Percentiles rank a stretch among this genome's conserved stretches.
phyloP scores from a whole-genome alignment of 1,140 invertebrate genomes.

The Pogonognathellus flavescens region DNA sequence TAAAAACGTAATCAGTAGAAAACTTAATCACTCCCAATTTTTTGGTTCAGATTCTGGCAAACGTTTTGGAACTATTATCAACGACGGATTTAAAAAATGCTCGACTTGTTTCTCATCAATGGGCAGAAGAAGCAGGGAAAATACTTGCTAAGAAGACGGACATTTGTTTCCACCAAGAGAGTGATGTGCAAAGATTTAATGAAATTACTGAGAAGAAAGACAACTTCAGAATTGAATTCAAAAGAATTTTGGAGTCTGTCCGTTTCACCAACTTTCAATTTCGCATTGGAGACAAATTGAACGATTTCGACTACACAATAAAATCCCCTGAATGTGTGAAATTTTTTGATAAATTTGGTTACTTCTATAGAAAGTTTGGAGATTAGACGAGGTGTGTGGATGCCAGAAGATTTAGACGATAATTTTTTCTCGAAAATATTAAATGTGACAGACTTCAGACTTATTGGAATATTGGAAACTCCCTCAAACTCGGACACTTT shows the following conservation, averaged over 20 bases:
- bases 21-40: too few relatives aligned
- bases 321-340: constrained; percentile 8
- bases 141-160: neutral
- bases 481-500: neutral
- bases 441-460: neutral
- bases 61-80: neutral
- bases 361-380: neutral
- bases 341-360: neutral
- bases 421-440: neutral
- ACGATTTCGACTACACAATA: neutral
- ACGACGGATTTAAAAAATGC: neutral
- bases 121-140: constrained; percentile 32
- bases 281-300: neutral
- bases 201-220: neutral
- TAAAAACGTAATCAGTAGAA: too few relatives aligned
- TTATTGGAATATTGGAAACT: neutral
- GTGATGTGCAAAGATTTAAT: neutral
- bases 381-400: neutral
- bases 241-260: neutral
- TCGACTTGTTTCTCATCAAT: constrained; percentile 25
- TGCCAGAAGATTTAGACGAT: neutral
- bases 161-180: neutral
- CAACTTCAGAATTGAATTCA: neutral
- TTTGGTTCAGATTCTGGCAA: neutral
- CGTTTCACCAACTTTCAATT: constrained; percentile 20